Conservation (phyloP, 2,888 invertebrate genomes). For the Nemurella pictetii region DNA sequence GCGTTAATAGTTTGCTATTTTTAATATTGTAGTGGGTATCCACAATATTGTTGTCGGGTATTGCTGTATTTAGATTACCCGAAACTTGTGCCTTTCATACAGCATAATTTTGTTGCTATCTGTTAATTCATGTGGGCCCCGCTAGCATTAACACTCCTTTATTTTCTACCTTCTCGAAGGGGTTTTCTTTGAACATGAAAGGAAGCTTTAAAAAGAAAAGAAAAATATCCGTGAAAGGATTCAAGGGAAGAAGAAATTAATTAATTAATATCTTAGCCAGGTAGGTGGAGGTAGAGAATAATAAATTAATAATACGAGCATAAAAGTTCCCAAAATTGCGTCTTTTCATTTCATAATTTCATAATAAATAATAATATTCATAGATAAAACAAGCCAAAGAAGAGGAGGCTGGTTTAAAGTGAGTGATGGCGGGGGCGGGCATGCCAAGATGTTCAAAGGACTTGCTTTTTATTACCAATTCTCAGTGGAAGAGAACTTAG, state of each 20-base stretch:
- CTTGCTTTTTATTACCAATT: conserved; percentile 42
- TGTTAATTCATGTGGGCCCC: neutral
- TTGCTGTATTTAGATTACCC: neutral
- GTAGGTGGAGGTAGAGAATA: neutral
- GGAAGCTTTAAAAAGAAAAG: neutral
- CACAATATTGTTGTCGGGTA: neutral
- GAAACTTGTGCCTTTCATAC: neutral
- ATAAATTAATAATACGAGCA: neutral
- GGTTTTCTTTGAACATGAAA: neutral
- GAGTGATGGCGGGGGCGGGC: conserved; percentile 10
- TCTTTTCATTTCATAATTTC: neutral
- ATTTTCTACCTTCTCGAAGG: neutral
- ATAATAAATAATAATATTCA: neutral
- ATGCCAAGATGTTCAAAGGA: conserved; percentile 4
- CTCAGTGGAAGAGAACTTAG: conserved; percentile 36
- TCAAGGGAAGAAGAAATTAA: neutral
- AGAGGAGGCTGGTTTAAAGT: conserved; percentile 13
- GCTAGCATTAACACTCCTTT: neutral
- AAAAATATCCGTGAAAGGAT: neutral
- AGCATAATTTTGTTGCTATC: neutral
- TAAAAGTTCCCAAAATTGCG: neutral
- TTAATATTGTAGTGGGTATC: neutral
- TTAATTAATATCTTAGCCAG: neutral
- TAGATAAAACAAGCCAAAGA: conserved; percentile 3
- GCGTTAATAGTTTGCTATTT: neutral